Percentiles rank a stretch among this genome's conserved stretches.
These are phyloP conservation scores for Pediacus dermestoides DNA, from an alignment of 2,888 invertebrate species.

Conservation along the genomic window DNA sequence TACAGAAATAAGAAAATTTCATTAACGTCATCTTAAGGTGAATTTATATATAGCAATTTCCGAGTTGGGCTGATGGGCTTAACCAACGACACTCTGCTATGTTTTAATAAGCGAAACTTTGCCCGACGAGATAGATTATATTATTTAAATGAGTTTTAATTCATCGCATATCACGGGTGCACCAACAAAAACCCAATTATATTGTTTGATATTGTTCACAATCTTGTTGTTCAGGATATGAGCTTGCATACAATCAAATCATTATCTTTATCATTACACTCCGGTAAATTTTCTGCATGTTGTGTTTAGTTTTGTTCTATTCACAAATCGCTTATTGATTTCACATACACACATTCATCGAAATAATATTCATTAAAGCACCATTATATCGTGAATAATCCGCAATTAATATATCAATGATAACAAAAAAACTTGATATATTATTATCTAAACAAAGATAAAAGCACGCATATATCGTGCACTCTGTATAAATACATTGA, in stretches of 20 bases:
- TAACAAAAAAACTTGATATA: no score
- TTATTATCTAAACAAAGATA: no score
- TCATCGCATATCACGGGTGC: conserved; percentile 37
- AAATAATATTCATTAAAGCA: no score
- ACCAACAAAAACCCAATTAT: conserved; percentile 43
- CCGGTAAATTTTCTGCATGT: conserved; percentile 26
- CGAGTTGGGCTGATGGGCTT: conserved; percentile 45
- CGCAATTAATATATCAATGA: no score
- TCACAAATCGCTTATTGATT: conserved; percentile 36
- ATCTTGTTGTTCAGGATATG: conserved; percentile 28
- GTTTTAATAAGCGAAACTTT: conserved; percentile 48
- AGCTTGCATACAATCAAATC: conserved; percentile 34
- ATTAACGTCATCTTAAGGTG: conserved; percentile 58
- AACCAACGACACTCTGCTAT: conserved; percentile 29
- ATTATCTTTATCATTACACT: conserved; percentile 36
- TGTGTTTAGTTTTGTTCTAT: conserved; percentile 28
- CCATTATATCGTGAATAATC: no score
- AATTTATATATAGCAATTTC: conserved; percentile 57
- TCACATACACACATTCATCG: no score
- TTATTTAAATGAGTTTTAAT: conserved; percentile 49
- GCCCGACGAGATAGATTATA: conserved; percentile 2
- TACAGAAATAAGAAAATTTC: conserved; percentile 55
- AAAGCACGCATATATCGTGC: no score
- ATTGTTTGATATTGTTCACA: conserved; percentile 39
- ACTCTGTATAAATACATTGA: no score